Conservation (phyloP, 2,888 invertebrate genomes). For the Gymnocheta viridis region DNA sequence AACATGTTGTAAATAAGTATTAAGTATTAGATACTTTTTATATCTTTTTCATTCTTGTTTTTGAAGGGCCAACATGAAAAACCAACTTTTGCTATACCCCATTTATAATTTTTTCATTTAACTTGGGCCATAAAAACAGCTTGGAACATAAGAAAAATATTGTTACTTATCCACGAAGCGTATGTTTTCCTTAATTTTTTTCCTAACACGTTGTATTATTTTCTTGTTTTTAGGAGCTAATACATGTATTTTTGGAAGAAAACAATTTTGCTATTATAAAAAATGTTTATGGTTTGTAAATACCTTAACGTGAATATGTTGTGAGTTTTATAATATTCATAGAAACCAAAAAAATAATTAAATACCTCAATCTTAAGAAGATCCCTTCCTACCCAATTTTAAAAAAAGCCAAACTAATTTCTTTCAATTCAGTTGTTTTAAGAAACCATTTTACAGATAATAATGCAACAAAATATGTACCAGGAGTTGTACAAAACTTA, state of each 20-base stretch:
- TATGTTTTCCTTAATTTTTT: neutral
- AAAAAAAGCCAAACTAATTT: too few relatives aligned
- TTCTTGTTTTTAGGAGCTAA: conserved; percentile 4
- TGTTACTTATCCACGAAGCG: neutral
- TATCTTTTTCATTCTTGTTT: conserved; percentile 13
- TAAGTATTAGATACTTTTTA: conserved; percentile 39
- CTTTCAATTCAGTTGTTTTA: too few relatives aligned
- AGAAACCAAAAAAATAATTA: neutral
- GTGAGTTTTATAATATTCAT: neutral
- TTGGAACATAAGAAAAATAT: conserved; percentile 15
- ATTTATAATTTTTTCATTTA: neutral
- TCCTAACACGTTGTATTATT: neutral
- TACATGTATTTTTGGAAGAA: conserved; percentile 49
- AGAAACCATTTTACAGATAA: too few relatives aligned
- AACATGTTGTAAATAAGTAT: conserved; percentile 56
- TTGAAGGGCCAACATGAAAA: conserved; percentile 29
- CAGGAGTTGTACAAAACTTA: too few relatives aligned
- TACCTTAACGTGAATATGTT: conserved; percentile 47
- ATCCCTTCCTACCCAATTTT: too few relatives aligned
- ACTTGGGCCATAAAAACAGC: conserved; percentile 32
- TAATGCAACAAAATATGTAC: too few relatives aligned
- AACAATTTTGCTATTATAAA: conserved; percentile 40
- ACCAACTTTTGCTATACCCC: neutral
- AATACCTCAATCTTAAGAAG: too few relatives aligned
- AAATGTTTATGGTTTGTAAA: conserved; percentile 54